phyloP scores from a whole-genome alignment of 2,888 invertebrate species.

The Geophilus truncorum region DNA sequence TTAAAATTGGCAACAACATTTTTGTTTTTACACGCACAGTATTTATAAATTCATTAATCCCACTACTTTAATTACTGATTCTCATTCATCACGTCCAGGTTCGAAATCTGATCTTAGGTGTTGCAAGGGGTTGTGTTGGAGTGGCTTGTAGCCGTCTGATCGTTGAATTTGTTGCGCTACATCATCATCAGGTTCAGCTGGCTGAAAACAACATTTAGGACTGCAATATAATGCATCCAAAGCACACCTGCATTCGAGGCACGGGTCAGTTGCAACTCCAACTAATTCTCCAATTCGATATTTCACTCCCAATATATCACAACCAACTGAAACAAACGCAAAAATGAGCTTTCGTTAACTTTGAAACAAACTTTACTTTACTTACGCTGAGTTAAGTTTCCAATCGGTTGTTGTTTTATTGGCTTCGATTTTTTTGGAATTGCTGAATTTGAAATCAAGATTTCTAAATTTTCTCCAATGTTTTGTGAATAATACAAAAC shows the following conservation, averaged over 20 bases:
- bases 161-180: constrained; percentile 30
- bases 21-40: background rate
- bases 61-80: background rate
- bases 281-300: constrained; percentile 44
- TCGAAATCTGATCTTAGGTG: constrained; percentile 37
- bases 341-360: too few relatives aligned
- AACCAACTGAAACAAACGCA: constrained; percentile 40
- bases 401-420: background rate
- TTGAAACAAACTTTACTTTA: background rate
- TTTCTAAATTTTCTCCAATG: too few relatives aligned
- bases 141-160: constrained; percentile 33
- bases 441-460: too few relatives aligned
- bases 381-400: background rate
- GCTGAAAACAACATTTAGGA: constrained; percentile 44
- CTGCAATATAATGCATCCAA: constrained; percentile 43
- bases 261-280: constrained; percentile 43
- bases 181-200: constrained; percentile 37
- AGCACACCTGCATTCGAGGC: constrained; percentile 44
- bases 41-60: too few relatives aligned
- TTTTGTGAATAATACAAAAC: too few relatives aligned
- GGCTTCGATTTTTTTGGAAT: background rate
- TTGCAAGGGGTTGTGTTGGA: constrained; percentile 35
- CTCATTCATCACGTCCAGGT: background rate
- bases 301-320: constrained; percentile 42
- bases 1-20: background rate